A percentile compares a stretch with the other conserved stretches of the same genome.
These are phyloP conservation scores for Eulemur rubriventer DNA, from an alignment of 2,797 vertebrate genomes.

Conservation along the genomic window DNA sequence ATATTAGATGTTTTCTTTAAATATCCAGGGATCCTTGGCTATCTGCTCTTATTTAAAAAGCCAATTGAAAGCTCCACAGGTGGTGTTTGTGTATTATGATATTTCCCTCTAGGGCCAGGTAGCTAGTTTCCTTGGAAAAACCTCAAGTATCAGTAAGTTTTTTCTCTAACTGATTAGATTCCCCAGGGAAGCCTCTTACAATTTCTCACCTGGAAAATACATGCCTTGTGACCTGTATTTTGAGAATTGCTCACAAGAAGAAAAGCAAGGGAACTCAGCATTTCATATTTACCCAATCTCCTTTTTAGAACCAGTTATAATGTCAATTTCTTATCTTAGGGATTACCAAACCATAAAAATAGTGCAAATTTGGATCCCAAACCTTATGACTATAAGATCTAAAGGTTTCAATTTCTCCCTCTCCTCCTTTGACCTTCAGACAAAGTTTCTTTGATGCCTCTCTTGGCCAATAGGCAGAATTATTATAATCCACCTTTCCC, in stretches of 20 bases:
- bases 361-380: background rate
- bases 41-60: background rate
- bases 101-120: background rate
- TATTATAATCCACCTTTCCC: background rate
- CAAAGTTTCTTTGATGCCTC: background rate
- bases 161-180: background rate
- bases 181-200: background rate
- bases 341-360: background rate
- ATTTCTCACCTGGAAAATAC: slow-evolving; percentile 36
- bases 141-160: background rate
- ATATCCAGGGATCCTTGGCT: background rate
- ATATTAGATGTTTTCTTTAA: slow-evolving; percentile 37
- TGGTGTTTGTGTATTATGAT: background rate
- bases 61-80: background rate
- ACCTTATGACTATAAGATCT: background rate
- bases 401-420: slow-evolving; percentile 26
- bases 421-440: background rate
- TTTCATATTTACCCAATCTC: background rate
- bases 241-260: slow-evolving; percentile 12
- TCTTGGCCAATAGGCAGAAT: background rate
- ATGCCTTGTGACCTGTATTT: slow-evolving; percentile 11
- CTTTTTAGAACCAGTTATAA: background rate
- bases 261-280: slow-evolving; percentile 14
- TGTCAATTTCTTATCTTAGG: background rate
- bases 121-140: slow-evolving; percentile 38